Conservation (phyloP, 2,888 invertebrate genomes). For the Mylabris sibirica region DNA sequence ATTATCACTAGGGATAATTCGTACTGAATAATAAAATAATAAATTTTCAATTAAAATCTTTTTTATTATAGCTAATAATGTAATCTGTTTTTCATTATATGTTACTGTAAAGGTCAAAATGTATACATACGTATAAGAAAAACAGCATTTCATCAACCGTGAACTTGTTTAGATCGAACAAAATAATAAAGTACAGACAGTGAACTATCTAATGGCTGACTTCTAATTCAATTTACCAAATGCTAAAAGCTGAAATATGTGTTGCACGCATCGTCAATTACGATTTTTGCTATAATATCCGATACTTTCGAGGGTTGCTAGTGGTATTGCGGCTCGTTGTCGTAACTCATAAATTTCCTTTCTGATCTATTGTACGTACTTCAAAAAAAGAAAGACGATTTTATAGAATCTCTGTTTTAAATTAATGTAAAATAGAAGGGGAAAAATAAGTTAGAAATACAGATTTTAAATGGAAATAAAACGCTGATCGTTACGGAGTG, state of each 20-base stretch:
- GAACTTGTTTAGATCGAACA: neutral
- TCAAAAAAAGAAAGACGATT: too few relatives aligned
- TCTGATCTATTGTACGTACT: too few relatives aligned
- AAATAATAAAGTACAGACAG: neutral
- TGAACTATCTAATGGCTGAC: neutral
- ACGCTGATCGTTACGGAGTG: conserved; percentile 39
- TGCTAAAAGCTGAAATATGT: neutral
- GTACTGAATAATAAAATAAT: neutral
- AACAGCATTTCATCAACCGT: conserved; percentile 2
- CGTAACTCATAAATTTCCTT: neutral
- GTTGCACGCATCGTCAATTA: conserved; percentile 4
- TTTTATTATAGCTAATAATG: neutral
- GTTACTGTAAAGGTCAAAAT: neutral
- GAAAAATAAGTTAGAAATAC: neutral
- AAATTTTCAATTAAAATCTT: neutral
- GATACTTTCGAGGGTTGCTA: too few relatives aligned
- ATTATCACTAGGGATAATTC: neutral
- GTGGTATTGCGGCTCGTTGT: too few relatives aligned
- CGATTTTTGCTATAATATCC: neutral
- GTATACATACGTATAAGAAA: neutral
- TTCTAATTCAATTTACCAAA: neutral
- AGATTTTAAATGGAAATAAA: conserved; percentile 34
- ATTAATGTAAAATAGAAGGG: neutral
- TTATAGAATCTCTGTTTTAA: neutral
- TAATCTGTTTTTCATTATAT: neutral